Evolutionary conservation across 2,888 invertebrate species (phyloP).

Genomic region (Keiferia lycopersicella): DNA sequence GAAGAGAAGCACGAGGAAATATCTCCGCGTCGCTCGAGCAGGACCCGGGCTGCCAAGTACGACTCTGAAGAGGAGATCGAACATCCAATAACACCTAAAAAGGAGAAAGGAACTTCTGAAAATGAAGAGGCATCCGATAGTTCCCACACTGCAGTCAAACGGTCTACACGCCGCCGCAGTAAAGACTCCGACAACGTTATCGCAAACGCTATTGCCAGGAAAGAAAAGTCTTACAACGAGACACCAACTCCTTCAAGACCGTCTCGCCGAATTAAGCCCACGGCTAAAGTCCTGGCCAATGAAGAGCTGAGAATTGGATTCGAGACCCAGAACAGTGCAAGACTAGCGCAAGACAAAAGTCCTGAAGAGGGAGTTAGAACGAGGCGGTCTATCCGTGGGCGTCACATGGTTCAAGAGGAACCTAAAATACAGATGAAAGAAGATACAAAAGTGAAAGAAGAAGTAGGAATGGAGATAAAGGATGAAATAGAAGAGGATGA

Average conservation of each 20-base stretch:
- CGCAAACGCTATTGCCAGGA: slow-evolving; percentile 86
- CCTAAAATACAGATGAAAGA: slow-evolving; percentile 21
- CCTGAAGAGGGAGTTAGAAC: slow-evolving; percentile 67
- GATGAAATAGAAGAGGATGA: slow-evolving; percentile 43
- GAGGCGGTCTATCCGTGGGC: slow-evolving; percentile 52
- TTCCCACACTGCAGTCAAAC: slow-evolving; percentile 75
- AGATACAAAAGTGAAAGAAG: slow-evolving; percentile 33
- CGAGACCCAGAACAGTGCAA: slow-evolving; percentile 80
- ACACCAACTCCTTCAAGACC: slow-evolving; percentile 57
- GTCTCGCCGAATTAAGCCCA: slow-evolving; percentile 83
- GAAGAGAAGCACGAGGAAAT: slow-evolving; percentile 70
- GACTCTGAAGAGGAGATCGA: slow-evolving; percentile 66
- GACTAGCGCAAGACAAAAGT: slow-evolving; percentile 66
- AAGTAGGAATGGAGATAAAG: slow-evolving; percentile 36
- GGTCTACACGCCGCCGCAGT: slow-evolving; percentile 83
- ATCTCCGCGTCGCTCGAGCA: slow-evolving; percentile 61
- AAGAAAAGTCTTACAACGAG: slow-evolving; percentile 85
- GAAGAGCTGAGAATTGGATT: slow-evolving; percentile 82
- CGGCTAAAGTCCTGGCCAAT: slow-evolving; percentile 85
- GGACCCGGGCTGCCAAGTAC: slow-evolving; percentile 60
- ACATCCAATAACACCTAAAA: slow-evolving; percentile 50
- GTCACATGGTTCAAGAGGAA: slow-evolving; percentile 40
- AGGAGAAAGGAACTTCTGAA: slow-evolving; percentile 55
- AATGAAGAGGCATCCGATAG: slow-evolving; percentile 65
- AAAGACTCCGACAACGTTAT: slow-evolving; percentile 84